Base-by-base conservation (phyloP, 2,113 vertebrate genomes). In the Protobothrops mucrosquamatus region DNA sequence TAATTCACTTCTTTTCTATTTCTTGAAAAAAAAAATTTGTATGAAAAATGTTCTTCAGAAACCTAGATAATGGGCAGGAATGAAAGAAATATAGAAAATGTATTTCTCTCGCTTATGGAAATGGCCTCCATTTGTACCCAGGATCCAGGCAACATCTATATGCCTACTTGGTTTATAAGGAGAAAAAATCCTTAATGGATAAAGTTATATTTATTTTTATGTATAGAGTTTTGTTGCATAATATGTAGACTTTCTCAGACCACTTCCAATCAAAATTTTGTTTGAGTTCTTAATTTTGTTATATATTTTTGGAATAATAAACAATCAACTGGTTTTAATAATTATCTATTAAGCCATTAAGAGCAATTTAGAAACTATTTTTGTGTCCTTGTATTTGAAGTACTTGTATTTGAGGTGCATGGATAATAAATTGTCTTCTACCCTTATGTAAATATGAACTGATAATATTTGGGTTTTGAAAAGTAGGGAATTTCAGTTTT, bases 191-290 rank as follows among this genome's bases (percentile, higher is more conserved):
- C 6, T 74, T 57, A 89, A 89, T n/a, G 5, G 46, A 92, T 7
- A 64, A 24, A 15, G 88, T 81, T 91, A 15, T 96, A 97, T 95
- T 96, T 96, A 95, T 96, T 96, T 96, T 43, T 94, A 91, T 95
- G 92, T 69, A 87, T 90, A 85, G 24, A 39, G 46, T 54, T 96
- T 10, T 93, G 12, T 93, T 96, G 95, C 92, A 91, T 94, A 89
- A 85, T 43, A 91, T 39, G 39, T 95, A 95, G 93, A 91, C 93
- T 86, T 34, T 96, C 39, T 95, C 46, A 94, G 43, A 57, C 94
- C 43, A 95, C 92, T 64, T 89, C 87, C 69, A 14, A 7, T 92
- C n/a, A 90, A 81, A 93, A 90, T 54, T 92, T 56, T 94, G 91
- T 92, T 86, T 94, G 94, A 46, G 89, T 24, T 43, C 52, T 93